Evolutionary conservation across 2,888 invertebrate species (phyloP).

Genomic region (Aleiodes leptofemur): DNA sequence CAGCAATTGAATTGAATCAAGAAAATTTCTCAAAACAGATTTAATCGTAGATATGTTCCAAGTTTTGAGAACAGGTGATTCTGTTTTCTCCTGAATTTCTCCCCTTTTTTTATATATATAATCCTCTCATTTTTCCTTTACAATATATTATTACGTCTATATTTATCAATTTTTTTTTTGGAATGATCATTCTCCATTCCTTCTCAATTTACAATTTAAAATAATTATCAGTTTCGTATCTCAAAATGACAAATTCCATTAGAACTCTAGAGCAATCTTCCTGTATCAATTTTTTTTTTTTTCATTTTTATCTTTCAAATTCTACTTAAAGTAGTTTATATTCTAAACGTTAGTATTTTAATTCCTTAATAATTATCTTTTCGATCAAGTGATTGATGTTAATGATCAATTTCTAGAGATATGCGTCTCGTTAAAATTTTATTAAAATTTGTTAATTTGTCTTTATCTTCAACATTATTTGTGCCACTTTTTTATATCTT

Average conservation of each 20-base stretch:
- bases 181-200: slow-evolving; percentile 30
- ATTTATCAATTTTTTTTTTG: slow-evolving; percentile 19
- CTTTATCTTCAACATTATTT: slow-evolving; percentile 36
- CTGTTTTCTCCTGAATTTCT: slow-evolving; percentile 2
- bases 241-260: slow-evolving; percentile 49
- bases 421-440: slow-evolving; percentile 59
- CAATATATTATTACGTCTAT: slow-evolving; percentile 21
- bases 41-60: slow-evolving; percentile 12
- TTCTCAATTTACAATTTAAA: slow-evolving; percentile 15
- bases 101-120: not conserved
- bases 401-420: slow-evolving; percentile 61
- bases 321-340: slow-evolving; percentile 51
- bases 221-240: slow-evolving; percentile 30
- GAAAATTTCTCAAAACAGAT: not conserved
- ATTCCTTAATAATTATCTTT: slow-evolving; percentile 60
- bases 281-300: slow-evolving; percentile 41
- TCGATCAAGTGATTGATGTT: slow-evolving; percentile 57
- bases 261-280: slow-evolving; percentile 55
- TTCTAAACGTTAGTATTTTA: slow-evolving; percentile 53
- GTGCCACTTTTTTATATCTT: slow-evolving; percentile 33
- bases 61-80: slow-evolving; percentile 22
- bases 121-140: slow-evolving; percentile 1
- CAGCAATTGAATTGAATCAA: slow-evolving; percentile 9
- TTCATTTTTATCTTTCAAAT: slow-evolving; percentile 48
- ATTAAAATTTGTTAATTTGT: slow-evolving; percentile 27